These are phyloP conservation scores for Microchrysa polita DNA, from an alignment of 2,888 invertebrate genomes.

Conservation along the genomic window DNA sequence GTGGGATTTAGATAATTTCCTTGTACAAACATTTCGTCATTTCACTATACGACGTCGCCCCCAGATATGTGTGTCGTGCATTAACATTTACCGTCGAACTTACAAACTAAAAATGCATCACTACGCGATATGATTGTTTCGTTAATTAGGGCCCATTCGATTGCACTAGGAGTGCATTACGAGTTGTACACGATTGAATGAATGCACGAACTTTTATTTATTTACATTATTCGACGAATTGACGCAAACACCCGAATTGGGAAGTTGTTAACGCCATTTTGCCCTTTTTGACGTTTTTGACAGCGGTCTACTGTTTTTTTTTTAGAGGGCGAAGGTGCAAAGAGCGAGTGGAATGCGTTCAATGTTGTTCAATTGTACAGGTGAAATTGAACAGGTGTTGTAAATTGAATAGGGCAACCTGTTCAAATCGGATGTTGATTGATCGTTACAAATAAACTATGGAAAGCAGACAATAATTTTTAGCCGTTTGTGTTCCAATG, in stretches of 20 bases:
- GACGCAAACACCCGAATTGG: slow-evolving; percentile 36
- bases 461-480: too few relatives aligned
- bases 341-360: too few relatives aligned
- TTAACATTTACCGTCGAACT: slow-evolving; percentile 22
- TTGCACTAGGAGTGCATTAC: slow-evolving; percentile 20
- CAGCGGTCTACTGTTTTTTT: too few relatives aligned
- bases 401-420: too few relatives aligned
- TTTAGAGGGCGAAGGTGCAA: too few relatives aligned
- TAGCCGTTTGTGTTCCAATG: too few relatives aligned
- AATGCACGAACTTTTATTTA: slow-evolving; percentile 34
- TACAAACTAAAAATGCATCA: background rate
- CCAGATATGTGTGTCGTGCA: slow-evolving; percentile 25
- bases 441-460: too few relatives aligned
- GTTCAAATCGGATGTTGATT: too few relatives aligned
- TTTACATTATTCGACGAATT: slow-evolving; percentile 29
- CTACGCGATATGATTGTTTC: background rate
- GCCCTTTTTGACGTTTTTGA: slow-evolving; percentile 55
- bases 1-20: slow-evolving; percentile 22
- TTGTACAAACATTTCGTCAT: slow-evolving; percentile 25
- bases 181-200: slow-evolving; percentile 25
- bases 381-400: too few relatives aligned
- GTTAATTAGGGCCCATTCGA: slow-evolving; percentile 23
- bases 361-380: too few relatives aligned
- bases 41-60: too few relatives aligned
- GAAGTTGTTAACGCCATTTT: slow-evolving; percentile 56